Base-by-base conservation (phyloP, 2,797 vertebrate species). In the Trachops cirrhosus region DNA sequence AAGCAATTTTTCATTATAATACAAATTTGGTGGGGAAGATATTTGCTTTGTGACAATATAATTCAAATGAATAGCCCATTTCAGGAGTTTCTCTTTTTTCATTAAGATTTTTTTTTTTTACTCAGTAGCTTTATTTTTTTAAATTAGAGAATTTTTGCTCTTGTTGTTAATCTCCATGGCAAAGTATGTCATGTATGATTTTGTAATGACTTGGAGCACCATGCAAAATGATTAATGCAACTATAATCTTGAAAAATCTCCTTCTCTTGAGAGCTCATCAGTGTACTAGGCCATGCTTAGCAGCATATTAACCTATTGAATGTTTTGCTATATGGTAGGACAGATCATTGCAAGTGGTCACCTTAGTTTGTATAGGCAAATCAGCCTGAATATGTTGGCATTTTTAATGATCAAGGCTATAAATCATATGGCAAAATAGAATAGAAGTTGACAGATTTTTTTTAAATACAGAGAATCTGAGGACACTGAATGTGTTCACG, bases 291-390 rank as follows among this genome's bases (percentile, higher is more conserved):
- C 70, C 7, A 15, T 74, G 74, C 5, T 89, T 91, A 93, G 54
- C 71, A 95, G 62, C 62, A 54, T 92, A 62, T 95, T 24, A 88
- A 62, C 78, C 50, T 93, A 21, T 83, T n/a, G 52, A 71, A 83
- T 54, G 10, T 92, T 90, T 95, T 94, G 50, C 29, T 75, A 0
- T 89, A 68, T 78, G n/a, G 21, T 90, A 83, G 54, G 70, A 57
- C 21, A 80, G 67, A 91, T 89, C 24, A 87, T 87, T 95, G 21
- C 16, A 96, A 88, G 39, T 86, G 41, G 50, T 73, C 64, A 86
- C n/a, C 48, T 93, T 86, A 79, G 57, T 97, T 96, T 96, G 24
- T 92, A 26, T 92, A 90, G 70, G 93, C 48, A 89, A 88, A 95
- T 91, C 67, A 84, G 21, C 46, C 29, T 67, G 9, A 46, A 89